These are phyloP conservation scores for Ctenopoma kingsleyae DNA, from an alignment of 2,797 vertebrate genomes.

Conservation along the genomic window DNA sequence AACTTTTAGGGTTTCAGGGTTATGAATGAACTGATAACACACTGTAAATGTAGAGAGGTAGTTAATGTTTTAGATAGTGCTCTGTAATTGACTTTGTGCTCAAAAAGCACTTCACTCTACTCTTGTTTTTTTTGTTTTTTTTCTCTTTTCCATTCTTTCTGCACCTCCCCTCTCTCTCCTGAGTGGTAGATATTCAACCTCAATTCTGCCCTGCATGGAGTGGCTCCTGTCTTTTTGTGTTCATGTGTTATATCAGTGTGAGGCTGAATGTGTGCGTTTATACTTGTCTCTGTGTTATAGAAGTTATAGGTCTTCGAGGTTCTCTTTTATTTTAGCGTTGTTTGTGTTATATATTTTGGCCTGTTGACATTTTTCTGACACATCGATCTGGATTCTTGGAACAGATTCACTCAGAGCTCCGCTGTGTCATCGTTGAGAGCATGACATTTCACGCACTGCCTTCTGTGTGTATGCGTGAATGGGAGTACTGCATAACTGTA, in stretches of 20 bases:
- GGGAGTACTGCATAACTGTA: conserved; percentile 14
- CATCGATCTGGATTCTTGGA: conserved; percentile 64
- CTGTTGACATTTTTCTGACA: conserved; percentile 70
- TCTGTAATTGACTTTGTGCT: conserved; percentile 67
- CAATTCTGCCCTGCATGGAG: conserved; percentile 35
- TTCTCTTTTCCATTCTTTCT: conserved; percentile 1
- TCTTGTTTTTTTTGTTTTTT: neutral
- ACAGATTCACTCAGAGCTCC: conserved; percentile 50
- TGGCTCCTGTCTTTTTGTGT: conserved; percentile 47
- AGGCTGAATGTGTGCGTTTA: conserved; percentile 2
- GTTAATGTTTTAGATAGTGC: conserved; percentile 51
- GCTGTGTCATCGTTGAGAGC: conserved; percentile 51
- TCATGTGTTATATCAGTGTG: conserved; percentile 31
- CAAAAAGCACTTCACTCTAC: conserved; percentile 55
- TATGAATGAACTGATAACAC: conserved; percentile 49
- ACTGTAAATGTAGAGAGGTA: conserved; percentile 24
- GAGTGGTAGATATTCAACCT: conserved; percentile 72
- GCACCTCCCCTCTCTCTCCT: conserved; percentile 31
- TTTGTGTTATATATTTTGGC: conserved; percentile 51
- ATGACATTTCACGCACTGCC: conserved; percentile 55
- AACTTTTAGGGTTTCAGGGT: conserved; percentile 25
- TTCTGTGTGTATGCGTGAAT: conserved; percentile 15
- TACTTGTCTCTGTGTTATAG: neutral
- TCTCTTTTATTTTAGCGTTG: conserved; percentile 16
- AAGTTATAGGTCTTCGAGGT: conserved; percentile 23